Evolutionary conservation across 2,797 vertebrate genomes (phyloP), one percentile per base, ranked within the genome.

Genomic region (Psittacula echo): DNA sequence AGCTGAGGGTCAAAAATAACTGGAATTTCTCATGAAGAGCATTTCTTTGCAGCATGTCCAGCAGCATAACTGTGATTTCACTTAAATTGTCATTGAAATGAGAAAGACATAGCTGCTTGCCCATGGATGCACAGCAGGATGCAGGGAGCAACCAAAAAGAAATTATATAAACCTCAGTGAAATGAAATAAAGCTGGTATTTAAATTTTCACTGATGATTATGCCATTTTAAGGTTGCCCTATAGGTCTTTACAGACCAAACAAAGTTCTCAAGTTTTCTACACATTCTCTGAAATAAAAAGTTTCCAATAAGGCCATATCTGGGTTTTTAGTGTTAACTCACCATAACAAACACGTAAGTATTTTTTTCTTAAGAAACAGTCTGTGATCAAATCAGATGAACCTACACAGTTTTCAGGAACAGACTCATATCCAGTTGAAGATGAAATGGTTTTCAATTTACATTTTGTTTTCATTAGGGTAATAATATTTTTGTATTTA

Each of bases 1-100:
- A 97, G 81, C 87, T 81, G 89, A 93, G 97, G 94, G 97, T 97
- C 96, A 98, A 97, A 98, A 98, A 97, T 96, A 85, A 85, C 90
- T 95, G 85, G 71, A 96, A 98, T 98, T 96, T 94, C 97, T 97
- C 92, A 96, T 22, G 24, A 95, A 90, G 74, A 96, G 64, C 78
- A 91, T 97, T 96, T 90, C 82, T 97, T 97, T 93, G 90, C 87
- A 94, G 78, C 77, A 95, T 95, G 79, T 93, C 90, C 94, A 75
- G 91, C 65, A 96, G 44, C 45, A 96, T 80, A 94, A 95, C 78
- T 88, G 86, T 96, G 96, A 94, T 97, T 95, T 88, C 90, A n/a
- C 85, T 91, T 92, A 97, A 96, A 96, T 92, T 91, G 51, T 94
- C 76, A 39, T 65, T 86, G 81, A 95, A 97, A 95, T 87, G 73